Conservation (phyloP, 2,888 invertebrate species). For the Rhorus exstirpatorius region DNA sequence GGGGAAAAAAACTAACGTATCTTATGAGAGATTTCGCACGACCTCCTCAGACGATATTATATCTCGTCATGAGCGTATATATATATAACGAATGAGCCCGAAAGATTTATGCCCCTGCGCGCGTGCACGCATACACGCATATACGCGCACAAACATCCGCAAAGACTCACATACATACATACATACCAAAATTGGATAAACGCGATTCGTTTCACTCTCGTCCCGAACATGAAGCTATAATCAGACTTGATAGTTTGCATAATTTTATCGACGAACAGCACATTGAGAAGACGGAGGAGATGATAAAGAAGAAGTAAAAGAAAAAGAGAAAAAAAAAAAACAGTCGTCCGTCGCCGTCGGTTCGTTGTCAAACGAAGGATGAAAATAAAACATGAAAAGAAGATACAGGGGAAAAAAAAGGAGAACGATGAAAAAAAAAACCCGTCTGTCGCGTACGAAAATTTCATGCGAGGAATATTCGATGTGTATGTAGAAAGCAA, state of each 20-base stretch:
- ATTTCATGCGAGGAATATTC: background rate
- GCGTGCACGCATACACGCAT: background rate
- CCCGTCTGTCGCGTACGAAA: conserved; percentile 6
- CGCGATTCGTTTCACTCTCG: conserved; percentile 33
- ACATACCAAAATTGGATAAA: conserved; percentile 16
- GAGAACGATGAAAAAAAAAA: background rate
- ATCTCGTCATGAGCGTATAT: conserved; percentile 4
- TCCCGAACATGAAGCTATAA: conserved; percentile 43
- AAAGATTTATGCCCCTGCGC: conserved; percentile 14
- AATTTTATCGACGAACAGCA: conserved; percentile 53
- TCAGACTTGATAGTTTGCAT: conserved; percentile 59
- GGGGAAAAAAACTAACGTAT: background rate
- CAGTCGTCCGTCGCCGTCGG: background rate
- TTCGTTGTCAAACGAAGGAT: conserved; percentile 36
- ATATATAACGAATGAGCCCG: conserved; percentile 1
- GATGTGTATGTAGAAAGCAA: conserved; percentile 15
- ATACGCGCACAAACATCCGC: no score
- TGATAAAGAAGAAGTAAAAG: conserved; percentile 8
- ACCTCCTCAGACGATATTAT: conserved; percentile 21
- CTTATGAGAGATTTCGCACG: conserved; percentile 28
- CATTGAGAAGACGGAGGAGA: conserved; percentile 17
- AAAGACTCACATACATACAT: no score
- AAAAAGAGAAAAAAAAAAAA: background rate
- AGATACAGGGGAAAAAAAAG: background rate
- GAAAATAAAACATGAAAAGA: conserved; percentile 29